Conservation (phyloP, 2,113 vertebrate species). For the Phylloscopus trochilus region DNA sequence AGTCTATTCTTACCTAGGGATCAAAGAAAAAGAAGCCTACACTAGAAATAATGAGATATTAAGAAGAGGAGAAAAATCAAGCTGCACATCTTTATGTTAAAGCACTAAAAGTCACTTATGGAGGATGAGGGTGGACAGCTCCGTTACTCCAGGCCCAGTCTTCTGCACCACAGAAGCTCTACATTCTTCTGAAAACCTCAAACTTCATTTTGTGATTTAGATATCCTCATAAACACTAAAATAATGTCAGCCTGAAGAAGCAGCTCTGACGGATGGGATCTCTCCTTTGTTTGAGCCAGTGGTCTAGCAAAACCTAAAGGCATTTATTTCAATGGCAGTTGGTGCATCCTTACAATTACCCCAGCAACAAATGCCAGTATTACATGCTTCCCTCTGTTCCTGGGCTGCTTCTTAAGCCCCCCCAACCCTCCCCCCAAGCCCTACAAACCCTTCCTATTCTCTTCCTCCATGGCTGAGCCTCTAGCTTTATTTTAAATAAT, state of each 20-base stretch:
- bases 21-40: background rate
- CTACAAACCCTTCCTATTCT: background rate
- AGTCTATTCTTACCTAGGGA: background rate
- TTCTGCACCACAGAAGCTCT: background rate
- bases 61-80: background rate
- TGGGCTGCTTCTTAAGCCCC: background rate
- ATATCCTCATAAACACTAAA: background rate
- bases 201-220: background rate
- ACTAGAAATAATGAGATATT: background rate
- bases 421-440: background rate
- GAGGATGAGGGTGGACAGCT: background rate
- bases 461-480: background rate
- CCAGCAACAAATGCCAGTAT: background rate
- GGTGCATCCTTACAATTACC: background rate
- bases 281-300: background rate
- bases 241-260: background rate
- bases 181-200: background rate
- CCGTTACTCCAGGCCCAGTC: background rate
- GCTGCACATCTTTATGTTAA: background rate
- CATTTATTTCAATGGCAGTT: background rate
- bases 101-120: background rate
- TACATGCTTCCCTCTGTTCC: background rate
- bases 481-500: background rate
- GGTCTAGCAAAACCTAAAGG: conserved; percentile 7
- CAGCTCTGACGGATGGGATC: background rate